Conservation (phyloP, 2,113 vertebrate genomes). For the Coptodon rendalli region DNA sequence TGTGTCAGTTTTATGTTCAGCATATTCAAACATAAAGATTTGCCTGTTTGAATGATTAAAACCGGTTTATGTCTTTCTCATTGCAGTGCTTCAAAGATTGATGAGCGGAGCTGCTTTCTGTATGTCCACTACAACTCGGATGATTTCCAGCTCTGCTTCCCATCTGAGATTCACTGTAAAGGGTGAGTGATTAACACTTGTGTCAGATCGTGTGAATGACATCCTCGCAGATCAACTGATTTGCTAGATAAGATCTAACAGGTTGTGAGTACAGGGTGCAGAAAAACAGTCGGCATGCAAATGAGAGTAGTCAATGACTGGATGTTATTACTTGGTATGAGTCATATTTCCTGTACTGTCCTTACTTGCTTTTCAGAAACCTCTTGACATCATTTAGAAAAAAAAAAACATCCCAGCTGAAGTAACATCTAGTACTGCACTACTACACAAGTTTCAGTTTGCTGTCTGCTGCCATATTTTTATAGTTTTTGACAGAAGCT, state of each 20-base stretch:
- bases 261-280: too few species aligned
- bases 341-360: slow-evolving; percentile 11
- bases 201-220: background rate
- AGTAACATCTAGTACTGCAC: background rate
- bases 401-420: accelerated
- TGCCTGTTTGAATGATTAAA: background rate
- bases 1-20: background rate
- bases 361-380: background rate
- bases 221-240: background rate
- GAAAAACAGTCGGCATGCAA: background rate
- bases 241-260: background rate
- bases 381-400: background rate
- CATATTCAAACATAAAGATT: background rate
- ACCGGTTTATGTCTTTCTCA: background rate
- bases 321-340: background rate
- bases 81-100: slow-evolving; percentile 75
- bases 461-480: background rate
- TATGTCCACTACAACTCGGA: slow-evolving; percentile 80
- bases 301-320: background rate
- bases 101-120: slow-evolving; percentile 87
- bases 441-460: background rate
- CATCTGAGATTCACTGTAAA: slow-evolving; percentile 79
- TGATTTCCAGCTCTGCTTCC: slow-evolving; percentile 88
- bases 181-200: slow-evolving; percentile 67
- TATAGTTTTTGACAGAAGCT: background rate